A percentile compares a stretch with the other conserved stretches of the same genome.
Evolutionary conservation across 2,113 vertebrate genomes (phyloP).

Genomic region (Otolemur garnettii): DNA sequence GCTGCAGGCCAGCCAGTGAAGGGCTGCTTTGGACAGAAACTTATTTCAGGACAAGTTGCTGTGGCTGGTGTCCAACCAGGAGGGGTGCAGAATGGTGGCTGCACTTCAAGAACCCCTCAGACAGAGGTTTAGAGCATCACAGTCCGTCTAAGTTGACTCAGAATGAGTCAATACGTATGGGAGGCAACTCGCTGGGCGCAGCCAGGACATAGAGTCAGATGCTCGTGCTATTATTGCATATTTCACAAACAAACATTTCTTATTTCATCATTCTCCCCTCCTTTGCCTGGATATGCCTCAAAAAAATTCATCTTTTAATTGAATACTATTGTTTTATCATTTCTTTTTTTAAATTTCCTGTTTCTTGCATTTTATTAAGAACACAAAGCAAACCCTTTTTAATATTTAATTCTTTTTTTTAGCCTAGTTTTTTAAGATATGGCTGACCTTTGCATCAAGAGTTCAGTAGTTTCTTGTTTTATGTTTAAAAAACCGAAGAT

Average conservation of each 20-base stretch:
- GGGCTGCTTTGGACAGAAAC: background rate
- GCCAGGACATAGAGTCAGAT: background rate
- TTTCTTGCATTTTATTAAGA: slow-evolving; percentile 25
- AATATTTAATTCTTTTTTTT: slow-evolving; percentile 12
- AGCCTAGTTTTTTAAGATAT: background rate
- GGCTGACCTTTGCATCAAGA: background rate
- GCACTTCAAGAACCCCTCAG: background rate
- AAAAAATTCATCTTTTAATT: background rate
- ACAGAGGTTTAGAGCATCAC: background rate
- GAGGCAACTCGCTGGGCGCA: background rate
- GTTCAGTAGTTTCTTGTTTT: slow-evolving; percentile 11
- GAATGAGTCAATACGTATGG: background rate
- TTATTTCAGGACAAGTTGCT: background rate
- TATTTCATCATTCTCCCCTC: background rate
- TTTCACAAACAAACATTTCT: background rate
- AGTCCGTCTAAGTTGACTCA: background rate
- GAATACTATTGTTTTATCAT: background rate
- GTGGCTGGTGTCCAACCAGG: background rate
- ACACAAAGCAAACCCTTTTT: slow-evolving; percentile 28
- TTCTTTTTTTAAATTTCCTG: background rate
- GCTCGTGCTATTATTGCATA: background rate
- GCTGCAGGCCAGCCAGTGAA: background rate
- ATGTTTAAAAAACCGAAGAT: background rate
- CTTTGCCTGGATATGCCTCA: background rate
- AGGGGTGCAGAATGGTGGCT: background rate